A percentile compares a stretch with the other conserved stretches of the same genome.
Conservation (phyloP, 2,797 vertebrate genomes). For the Spea hammondii region DNA sequence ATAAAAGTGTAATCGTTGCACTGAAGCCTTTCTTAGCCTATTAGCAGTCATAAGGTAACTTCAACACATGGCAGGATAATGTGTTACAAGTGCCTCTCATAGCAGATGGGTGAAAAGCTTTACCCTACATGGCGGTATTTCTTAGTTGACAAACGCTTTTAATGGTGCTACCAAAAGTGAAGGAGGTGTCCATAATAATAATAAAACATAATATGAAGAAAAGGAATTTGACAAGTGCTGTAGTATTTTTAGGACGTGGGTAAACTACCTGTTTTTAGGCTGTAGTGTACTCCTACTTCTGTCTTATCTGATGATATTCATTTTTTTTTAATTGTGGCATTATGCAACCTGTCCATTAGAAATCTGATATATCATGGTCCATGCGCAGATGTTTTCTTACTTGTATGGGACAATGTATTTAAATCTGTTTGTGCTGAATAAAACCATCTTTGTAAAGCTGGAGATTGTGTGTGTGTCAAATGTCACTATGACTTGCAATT, state of each 20-base stretch:
- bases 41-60: conserved; percentile 55
- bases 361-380: conserved; percentile 74
- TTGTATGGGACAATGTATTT: conserved; percentile 77
- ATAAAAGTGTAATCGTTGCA: conserved; percentile 70
- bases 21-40: conserved; percentile 74
- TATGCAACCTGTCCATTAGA: conserved; percentile 68
- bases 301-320: conserved; percentile 66
- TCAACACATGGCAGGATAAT: conserved; percentile 30
- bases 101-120: conserved; percentile 34
- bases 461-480: conserved; percentile 46
- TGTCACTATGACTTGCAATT: too few species aligned
- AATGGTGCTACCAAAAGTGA: conserved; percentile 81
- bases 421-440: conserved; percentile 77
- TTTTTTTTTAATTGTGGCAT: conserved; percentile 75
- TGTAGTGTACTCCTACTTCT: conserved; percentile 70
- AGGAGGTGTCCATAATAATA: conserved; percentile 66
- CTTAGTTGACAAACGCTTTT: conserved; percentile 69
- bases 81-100: conserved; percentile 5
- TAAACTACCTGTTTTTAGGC: conserved; percentile 68
- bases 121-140: conserved; percentile 28
- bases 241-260: conserved; percentile 74
- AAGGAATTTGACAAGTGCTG: conserved; percentile 54
- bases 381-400: conserved; percentile 70
- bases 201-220: conserved; percentile 40
- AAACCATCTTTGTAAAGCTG: conserved; percentile 72